phyloP scores from a whole-genome alignment of 2,113 vertebrate genomes.

The Dasyornis broadbenti region DNA sequence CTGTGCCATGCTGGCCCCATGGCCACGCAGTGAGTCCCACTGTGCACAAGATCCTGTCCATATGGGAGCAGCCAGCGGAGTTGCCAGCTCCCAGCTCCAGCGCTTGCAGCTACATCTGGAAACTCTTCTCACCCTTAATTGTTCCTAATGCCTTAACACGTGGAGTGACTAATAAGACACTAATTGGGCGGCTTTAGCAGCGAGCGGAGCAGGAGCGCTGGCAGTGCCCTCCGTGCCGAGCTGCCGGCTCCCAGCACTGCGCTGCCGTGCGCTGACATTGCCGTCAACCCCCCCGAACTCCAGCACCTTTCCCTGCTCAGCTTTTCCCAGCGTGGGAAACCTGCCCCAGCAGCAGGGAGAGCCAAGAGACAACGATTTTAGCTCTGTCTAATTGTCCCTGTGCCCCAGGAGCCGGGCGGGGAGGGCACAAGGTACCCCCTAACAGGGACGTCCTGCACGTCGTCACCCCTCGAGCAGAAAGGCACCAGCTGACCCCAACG shows the following conservation, averaged over 20 bases:
- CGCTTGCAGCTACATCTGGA: conserved; percentile 54
- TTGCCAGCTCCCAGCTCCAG: conserved; percentile 29
- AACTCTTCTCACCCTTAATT: conserved; percentile 69
- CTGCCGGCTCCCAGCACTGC: not conserved
- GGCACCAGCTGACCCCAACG: accelerated
- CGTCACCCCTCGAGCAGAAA: accelerated
- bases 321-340: not conserved
- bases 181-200: conserved; percentile 54
- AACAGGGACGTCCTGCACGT: accelerated
- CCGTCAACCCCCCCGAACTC: not conserved
- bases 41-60: not conserved
- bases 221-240: not conserved
- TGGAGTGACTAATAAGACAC: conserved; percentile 58
- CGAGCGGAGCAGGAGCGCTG: not conserved
- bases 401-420: accelerated
- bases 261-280: not conserved
- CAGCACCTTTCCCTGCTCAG: not conserved
- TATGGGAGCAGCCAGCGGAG: not conserved
- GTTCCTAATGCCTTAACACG: conserved; percentile 67
- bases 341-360: not conserved
- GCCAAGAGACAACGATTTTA: not conserved
- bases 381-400: not conserved
- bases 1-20: accelerated
- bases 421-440: not conserved
- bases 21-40: accelerated